Evolutionary conservation across 1,140 invertebrate genomes (phyloP), one percentile per base, ranked within the genome.

Genomic region (Drosophila jambulina): DNA sequence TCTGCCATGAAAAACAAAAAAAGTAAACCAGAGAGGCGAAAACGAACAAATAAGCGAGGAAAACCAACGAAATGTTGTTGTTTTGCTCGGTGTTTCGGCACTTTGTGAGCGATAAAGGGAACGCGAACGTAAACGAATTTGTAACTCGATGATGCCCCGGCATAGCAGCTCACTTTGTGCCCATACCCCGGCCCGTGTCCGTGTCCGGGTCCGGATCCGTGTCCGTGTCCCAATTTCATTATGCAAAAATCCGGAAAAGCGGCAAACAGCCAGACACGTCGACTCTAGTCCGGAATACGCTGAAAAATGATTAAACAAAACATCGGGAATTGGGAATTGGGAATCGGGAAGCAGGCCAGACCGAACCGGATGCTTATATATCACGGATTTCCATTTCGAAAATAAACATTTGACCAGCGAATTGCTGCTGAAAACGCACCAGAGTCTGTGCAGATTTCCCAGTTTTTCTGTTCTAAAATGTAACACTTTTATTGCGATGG

Each of bases 41-140:
- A 27, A 8, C 12, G n/a, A 70, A 40, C 27, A 68, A 54, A 48
- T 10, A 58, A 34, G 48, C 29, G 46, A 5, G 48, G 40, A 62
- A 38, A 61, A 62, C 57, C 36, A n/a, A 54, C 15, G 43, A 54
- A 61, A 51, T 38, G 27, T 67, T 63, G 34, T 45, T 43, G 60
- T 43, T 49, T 54, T 43, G 27, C 40, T 53, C 19, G 19, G 9
- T 17, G 25, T 27, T 76, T 71, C 25, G 61, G 45, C 61, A 53
- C 29, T 36, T 54, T 38, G 51, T 38, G 45, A 68, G 62, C 46
- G 36, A 69, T 68, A 69, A 69, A 69, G 75, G 56, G 80, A 63
- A 34, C 19, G 53, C 42, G n/a, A 68, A 74, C 59, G 65, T 84
- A 74, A 84, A 81, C 60, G 74, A 85, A 85, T 81, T 85, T 84